These are phyloP conservation scores for Drosophila pachea DNA, from an alignment of 1,140 invertebrate species.

Conservation along the genomic window DNA sequence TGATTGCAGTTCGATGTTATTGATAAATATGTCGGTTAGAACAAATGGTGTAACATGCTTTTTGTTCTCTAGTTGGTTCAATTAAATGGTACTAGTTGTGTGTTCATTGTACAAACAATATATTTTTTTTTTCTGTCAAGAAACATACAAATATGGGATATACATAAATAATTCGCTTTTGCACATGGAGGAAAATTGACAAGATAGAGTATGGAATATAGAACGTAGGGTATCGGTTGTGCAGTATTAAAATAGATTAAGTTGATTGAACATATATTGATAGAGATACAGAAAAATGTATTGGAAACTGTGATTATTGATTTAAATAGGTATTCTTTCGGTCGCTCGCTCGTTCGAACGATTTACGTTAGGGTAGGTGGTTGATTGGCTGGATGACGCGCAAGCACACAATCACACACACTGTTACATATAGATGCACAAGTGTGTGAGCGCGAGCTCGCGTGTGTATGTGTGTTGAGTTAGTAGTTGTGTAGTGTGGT, in stretches of 20 bases:
- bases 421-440: conserved; percentile 1
- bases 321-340: conserved; percentile 67
- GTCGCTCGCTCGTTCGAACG: conserved; percentile 43
- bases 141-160: no score
- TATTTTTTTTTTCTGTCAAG: no score
- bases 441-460: not conserved
- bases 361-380: conserved; percentile 55
- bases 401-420: conserved; percentile 4
- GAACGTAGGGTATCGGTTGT: conserved; percentile 11
- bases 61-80: not conserved
- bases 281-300: conserved; percentile 70
- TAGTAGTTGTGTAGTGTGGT: conserved; percentile 74
- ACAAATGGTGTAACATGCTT: not conserved
- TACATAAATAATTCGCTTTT: not conserved
- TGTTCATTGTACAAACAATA: no score
- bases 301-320: conserved; percentile 62
- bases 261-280: conserved; percentile 50
- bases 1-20: no score
- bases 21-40: no score
- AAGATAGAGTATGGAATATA: not conserved
- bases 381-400: conserved; percentile 20
- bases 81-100: no score
- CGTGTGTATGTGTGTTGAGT: conserved; percentile 37
- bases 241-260: conserved; percentile 43
- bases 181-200: not conserved